Conservation (phyloP, 2,113 vertebrate genomes). For the Petaurus breviceps region DNA sequence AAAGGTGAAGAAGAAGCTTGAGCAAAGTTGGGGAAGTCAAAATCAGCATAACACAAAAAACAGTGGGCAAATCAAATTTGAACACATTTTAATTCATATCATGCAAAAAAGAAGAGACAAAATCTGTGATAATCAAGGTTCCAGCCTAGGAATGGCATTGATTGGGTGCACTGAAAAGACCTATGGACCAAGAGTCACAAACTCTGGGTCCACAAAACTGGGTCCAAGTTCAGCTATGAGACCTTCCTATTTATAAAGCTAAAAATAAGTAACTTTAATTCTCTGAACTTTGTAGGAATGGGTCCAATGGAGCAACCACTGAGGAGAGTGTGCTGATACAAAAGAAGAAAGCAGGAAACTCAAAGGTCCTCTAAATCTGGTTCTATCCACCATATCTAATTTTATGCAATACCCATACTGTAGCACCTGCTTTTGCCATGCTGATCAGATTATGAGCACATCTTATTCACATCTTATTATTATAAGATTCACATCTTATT, state of each 20-base stretch:
- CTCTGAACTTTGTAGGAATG: not conserved
- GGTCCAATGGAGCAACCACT: not conserved
- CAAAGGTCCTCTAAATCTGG: not conserved
- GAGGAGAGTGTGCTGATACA: not conserved
- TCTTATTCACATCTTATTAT: too few relatives aligned
- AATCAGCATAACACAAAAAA: not conserved
- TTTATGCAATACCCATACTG: not conserved
- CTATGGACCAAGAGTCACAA: not conserved
- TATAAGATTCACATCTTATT: too few relatives aligned
- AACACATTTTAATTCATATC: not conserved
- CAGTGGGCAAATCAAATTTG: not conserved
- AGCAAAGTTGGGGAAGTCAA: not conserved
- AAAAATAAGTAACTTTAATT: not conserved
- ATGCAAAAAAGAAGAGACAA: not conserved
- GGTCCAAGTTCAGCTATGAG: not conserved
- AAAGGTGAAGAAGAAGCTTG: not conserved
- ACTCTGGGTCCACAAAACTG: not conserved
- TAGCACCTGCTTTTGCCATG: not conserved
- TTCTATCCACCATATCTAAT: not conserved
- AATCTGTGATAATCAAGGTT: not conserved
- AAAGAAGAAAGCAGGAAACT: not conserved
- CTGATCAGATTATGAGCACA: not conserved
- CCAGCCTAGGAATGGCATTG: slow-evolving; percentile 7
- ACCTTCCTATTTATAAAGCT: not conserved
- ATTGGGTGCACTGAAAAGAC: not conserved